These are phyloP conservation scores for Alexandromys fortis DNA, from an alignment of 2,113 vertebrate genomes.

Conservation along the genomic window DNA sequence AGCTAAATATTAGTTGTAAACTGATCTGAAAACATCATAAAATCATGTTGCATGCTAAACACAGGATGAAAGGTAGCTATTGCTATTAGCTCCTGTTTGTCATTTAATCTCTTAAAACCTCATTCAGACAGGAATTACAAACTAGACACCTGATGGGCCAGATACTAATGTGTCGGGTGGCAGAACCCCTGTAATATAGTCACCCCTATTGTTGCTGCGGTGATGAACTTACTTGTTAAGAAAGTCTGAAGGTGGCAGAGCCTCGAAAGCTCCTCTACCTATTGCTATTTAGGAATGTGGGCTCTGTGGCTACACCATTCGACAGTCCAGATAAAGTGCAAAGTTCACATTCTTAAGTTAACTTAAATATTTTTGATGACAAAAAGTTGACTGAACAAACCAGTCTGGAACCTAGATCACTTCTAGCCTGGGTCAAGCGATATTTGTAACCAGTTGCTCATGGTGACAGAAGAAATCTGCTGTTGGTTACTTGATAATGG, in stretches of 20 bases:
- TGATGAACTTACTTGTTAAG: neutral
- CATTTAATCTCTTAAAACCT: constrained; percentile 49
- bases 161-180: neutral
- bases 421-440: constrained; percentile 14
- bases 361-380: constrained; percentile 46
- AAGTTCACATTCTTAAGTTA: constrained; percentile 36
- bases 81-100: constrained; percentile 14
- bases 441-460: neutral
- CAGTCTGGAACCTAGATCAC: constrained; percentile 44
- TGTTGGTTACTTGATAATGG: constrained; percentile 32
- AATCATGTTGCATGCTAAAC: neutral
- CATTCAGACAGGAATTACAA: constrained; percentile 39
- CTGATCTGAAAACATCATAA: constrained; percentile 26
- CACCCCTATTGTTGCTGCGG: neutral
- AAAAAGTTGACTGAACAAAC: neutral
- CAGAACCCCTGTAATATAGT: neutral
- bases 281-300: neutral
- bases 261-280: neutral
- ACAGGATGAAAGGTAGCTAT: constrained; percentile 36
- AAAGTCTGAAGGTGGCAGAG: neutral
- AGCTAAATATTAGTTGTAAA: constrained; percentile 50
- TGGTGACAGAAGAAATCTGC: neutral
- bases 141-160: neutral
- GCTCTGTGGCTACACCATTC: neutral
- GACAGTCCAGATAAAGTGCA: constrained; percentile 29